These are phyloP conservation scores for Synanthedon andrenaeformis DNA, from an alignment of 2,888 invertebrate species.

Conservation along the genomic window DNA sequence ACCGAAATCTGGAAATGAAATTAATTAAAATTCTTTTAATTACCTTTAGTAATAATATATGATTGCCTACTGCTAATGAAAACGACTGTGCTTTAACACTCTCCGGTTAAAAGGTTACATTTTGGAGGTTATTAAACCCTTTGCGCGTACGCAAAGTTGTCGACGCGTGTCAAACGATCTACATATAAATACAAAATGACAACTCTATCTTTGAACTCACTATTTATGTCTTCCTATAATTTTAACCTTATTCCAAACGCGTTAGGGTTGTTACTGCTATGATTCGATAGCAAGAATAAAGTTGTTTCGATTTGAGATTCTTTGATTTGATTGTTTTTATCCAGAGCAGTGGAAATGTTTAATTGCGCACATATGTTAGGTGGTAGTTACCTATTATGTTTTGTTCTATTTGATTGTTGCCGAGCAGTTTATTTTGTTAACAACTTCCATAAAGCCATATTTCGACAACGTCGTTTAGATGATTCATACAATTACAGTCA, in stretches of 20 bases:
- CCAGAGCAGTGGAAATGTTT: conserved; percentile 56
- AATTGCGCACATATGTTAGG: conserved; percentile 30
- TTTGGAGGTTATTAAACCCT: conserved; percentile 25
- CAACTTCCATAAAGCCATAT: too few species aligned
- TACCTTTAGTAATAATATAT: too few species aligned
- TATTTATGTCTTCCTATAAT: conserved; percentile 4
- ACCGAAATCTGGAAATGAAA: too few species aligned
- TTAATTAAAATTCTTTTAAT: too few species aligned
- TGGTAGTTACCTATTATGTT: neutral
- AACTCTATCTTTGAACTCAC: neutral
- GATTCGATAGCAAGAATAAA: neutral
- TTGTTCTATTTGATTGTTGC: neutral
- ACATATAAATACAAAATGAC: conserved; percentile 11
- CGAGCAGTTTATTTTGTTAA: neutral
- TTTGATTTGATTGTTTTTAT: conserved; percentile 59
- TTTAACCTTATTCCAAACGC: conserved; percentile 9
- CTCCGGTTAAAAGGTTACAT: conserved; percentile 3
- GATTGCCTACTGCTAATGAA: too few species aligned
- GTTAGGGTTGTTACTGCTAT: conserved; percentile 7
- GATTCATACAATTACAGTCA: too few species aligned
- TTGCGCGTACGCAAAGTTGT: conserved; percentile 16
- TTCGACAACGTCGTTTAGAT: too few species aligned
- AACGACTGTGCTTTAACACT: neutral
- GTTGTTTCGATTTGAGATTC: conserved; percentile 28
- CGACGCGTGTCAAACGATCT: conserved; percentile 47